Evolutionary conservation across 1,140 invertebrate species (phyloP), one percentile per base, ranked within the genome.

Genomic region (Pogonognathellus flavescens): DNA sequence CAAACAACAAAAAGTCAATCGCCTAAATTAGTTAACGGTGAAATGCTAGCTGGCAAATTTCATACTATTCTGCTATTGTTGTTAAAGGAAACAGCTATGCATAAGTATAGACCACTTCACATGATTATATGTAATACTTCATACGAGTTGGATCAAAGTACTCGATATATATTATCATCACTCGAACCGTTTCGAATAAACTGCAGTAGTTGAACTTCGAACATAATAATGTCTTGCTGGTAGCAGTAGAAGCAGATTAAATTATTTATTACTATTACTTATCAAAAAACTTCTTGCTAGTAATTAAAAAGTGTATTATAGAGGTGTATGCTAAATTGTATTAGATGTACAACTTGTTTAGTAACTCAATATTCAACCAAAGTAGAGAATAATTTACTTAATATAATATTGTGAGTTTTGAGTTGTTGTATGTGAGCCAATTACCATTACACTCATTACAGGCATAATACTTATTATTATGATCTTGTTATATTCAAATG

Each of bases 221-320:
- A 20, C 20, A 25, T 31, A 25, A 14, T 25, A 25, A 20, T 66
- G 20, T 66, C 62, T 66, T 25, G 62, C 9, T 66, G 31, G 2
- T 41, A 41, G 31, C 31, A 41, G 31, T 6, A 1, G 6, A 41
- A 41, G 31, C 31, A 66, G 62, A 66, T 25, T n/a, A 66, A 66
- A 66, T 66, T 25, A 66, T 66, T 66, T 66, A 66, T 25, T 66
- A 66, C 14, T 66, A 66, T 60, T 18, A 60, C 31, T 60, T 60
- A 60, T 10, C 59, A 18, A 60, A 41, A 41, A 41, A 41, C 31
- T 41, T 41, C 31, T 41, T 41, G 31, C 31, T 41, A 41, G 31
- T 41, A 41, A 41, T 41, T 41, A 41, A 41, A 41, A 41, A 41
- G 31, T 41, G 31, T 41, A 41, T 41, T 41, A 41, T 41, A 41